These are phyloP conservation scores for Nothoprocta pentlandii DNA, from an alignment of 2,113 vertebrate genomes.

Conservation along the genomic window DNA sequence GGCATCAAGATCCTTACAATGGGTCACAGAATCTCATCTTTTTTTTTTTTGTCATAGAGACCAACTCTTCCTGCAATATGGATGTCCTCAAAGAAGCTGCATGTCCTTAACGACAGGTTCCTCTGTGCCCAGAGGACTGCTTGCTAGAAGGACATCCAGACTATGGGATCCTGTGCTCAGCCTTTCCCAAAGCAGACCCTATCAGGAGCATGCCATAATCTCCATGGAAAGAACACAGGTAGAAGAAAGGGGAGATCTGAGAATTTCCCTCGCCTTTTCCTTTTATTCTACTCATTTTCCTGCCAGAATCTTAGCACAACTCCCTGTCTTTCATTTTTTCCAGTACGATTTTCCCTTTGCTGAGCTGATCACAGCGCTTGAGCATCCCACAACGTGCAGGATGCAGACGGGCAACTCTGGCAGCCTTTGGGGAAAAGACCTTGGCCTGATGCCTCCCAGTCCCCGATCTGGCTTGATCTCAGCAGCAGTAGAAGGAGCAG, in stretches of 20 bases:
- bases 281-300: not conserved
- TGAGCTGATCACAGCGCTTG: not conserved
- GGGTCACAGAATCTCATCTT: not conserved
- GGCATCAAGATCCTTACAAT: not conserved
- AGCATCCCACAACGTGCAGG: fast-evolving
- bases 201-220: not conserved
- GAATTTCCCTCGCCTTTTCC: not conserved
- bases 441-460: not conserved
- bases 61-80: not conserved
- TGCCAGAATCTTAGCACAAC: not conserved
- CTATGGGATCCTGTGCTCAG: not conserved
- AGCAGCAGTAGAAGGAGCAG: not conserved
- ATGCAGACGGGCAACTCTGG: not conserved
- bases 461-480: not conserved
- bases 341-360: not conserved
- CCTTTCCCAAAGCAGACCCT: not conserved
- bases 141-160: not conserved
- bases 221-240: not conserved
- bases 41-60: not conserved
- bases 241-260: not conserved
- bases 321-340: not conserved
- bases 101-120: not conserved
- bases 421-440: not conserved
- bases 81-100: not conserved
- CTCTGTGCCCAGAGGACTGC: not conserved